Base-by-base conservation (phyloP, 2,888 invertebrate genomes). In the Sphinx pinastri region DNA sequence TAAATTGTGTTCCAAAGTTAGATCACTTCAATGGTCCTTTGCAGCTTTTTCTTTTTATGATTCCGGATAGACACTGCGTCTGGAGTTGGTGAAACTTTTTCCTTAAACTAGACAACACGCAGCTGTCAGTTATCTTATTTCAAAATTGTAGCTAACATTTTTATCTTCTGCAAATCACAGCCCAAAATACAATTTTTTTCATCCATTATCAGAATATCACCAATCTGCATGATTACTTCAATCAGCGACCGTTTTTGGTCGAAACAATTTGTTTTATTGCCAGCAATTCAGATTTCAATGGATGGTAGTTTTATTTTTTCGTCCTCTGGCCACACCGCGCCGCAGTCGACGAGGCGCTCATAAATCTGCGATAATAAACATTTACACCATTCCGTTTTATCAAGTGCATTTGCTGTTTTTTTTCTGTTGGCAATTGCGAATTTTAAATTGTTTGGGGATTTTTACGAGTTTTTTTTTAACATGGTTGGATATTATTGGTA, bases 331-430 rank as follows among this genome's bases (percentile, higher is more conserved):
- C 68, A 68, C 68, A 68, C 60, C 51, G 71, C 68, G 31, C 31
- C 58, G 57, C 31, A 54, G 52, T 59, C 11, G 38, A 52, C 38
- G 68, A 19, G 60, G 54, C 54, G 31, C 45, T 63, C 68, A 70
- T 78, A 79, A 73, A 76, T 79, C 79, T 73, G 69, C 31, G 60
- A 66, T 31, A 69, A 70, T 74, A 72, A 76, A 70, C 72, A 45
- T 72, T 79, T 71, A 77, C 73, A 63, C 72, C 76, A 67, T 72
- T 73, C 76, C 70, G 72, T 74, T 70, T 67, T 63, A 19, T 63
- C 63, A 63, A 63, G 19, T 49, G 63, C 7, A 6, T 25, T 25
- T 47, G 49, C 47, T 16, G 16, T 14, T 47, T 60, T 47, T 49
- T 47, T 63, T 49, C 19, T 13, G 6, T 13, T 49, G 49, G 49